Base-by-base conservation (phyloP, 1,140 invertebrate genomes). In the Euborellia annulipes region DNA sequence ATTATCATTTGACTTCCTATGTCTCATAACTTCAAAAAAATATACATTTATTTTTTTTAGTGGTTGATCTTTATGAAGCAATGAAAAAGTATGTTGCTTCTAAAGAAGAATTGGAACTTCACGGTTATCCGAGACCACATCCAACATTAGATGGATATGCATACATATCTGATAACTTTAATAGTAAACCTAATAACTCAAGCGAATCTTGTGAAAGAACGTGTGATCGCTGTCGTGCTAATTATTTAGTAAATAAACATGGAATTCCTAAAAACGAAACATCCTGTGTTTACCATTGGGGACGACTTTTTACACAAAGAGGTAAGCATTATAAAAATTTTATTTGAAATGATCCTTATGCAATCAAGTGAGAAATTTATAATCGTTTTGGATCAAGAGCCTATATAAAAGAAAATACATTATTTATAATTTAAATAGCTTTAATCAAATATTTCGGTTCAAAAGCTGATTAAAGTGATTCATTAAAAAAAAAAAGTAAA, bases 261-360 rank as follows among this genome's bases (percentile, higher is more conserved):
- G 87, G 88, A 6, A 71, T 78, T 51, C 70, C 78, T 36, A 56
- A 76, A 6, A 62, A 65, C 7, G 68, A 74, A 52, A 78, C 89
- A 62, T 79, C 85, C 58, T 94, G 91, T 69, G 74, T 85, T 56
- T 93, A 89, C 66, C 91, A 94, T 67, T 85, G 82, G 64, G 86
- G 88, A 45, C 80, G 80, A n/a, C n/a, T n/a, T n/a, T n/a, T n/a
- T n/a, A n/a, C n/a, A n/a, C n/a, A n/a, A n/a, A n/a, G n/a, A n/a
- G n/a, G n/a, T n/a, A n/a, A n/a, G n/a, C n/a, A n/a, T n/a, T n/a
- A n/a, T n/a, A n/a, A n/a, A n/a, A n/a, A n/a, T n/a, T n/a, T n/a
- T n/a, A n/a, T n/a, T n/a, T n/a, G n/a, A n/a, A n/a, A n/a, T n/a
- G n/a, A n/a, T n/a, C n/a, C n/a, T n/a, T n/a, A n/a, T n/a, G n/a